Evolutionary conservation across 2,113 vertebrate species (phyloP), one percentile per base, ranked within the genome.

Genomic region (Cyprinodon tularosa): DNA sequence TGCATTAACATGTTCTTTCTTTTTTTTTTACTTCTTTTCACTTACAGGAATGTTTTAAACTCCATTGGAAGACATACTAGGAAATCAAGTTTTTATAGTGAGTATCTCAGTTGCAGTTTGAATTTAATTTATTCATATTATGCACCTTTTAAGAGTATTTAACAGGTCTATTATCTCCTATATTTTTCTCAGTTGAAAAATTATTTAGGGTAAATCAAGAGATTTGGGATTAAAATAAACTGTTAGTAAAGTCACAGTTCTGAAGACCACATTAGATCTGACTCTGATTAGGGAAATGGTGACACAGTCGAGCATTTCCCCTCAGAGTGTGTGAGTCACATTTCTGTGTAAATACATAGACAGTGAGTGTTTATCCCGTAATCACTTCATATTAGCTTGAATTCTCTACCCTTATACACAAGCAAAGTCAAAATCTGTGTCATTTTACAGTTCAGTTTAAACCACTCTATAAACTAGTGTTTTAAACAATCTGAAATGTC

Each of bases 81-180:
- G 64, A 95, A 88, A 66, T 94, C 94, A 0, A 93, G 60, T 80
- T 92, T 88, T 78, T 94, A 89, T 86, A 93, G 94, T 95, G 80
- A 94, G 94, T 94, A 69, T 77, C 8, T 80, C 15, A 74, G 22
- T 48, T 63, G 15, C 15, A 62, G 0, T 13, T 71, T 66, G 45
- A 4, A 57, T 50, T 8, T 8, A 0, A 11, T 66, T 72, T n/a
- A 36, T 22, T 39, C 10, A 66, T 36, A 40, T 61, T 74, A 66
- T 61, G 44, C 4, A 2, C 57, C n/a, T 67, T 62, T 13, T 38
- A 74, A 38, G 22, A 42, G 22, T 60, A 2, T 10, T 45, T 11
- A 57, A 0, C 50, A n/a, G 47, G 14, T 11, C 20, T 38, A 9
- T 17, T 0, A 10, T 0, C 14, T 50, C 1, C 42, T 63, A 63